A percentile compares a stretch with the other conserved stretches of the same genome.
Evolutionary conservation across 2,888 invertebrate species (phyloP).

Genomic region (Pachycephus smyrnensis): DNA sequence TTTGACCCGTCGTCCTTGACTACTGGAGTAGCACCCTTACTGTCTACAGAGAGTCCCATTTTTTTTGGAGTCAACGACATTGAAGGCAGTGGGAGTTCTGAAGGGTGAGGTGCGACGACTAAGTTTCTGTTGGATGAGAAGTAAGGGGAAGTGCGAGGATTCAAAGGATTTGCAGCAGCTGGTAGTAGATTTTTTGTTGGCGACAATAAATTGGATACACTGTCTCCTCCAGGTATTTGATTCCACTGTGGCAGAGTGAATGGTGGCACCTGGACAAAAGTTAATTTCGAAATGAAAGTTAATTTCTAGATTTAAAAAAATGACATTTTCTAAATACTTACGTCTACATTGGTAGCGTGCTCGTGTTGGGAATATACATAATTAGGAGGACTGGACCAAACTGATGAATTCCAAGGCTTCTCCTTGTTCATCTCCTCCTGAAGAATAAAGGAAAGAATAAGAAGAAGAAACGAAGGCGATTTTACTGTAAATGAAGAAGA

Average conservation of each 20-base stretch:
- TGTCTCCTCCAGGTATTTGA: slow-evolving; percentile 44
- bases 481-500: slow-evolving; percentile 22
- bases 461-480: not conserved
- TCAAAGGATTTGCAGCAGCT: slow-evolving; percentile 60
- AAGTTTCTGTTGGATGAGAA: slow-evolving; percentile 45
- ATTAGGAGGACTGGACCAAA: slow-evolving; percentile 59
- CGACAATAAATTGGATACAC: slow-evolving; percentile 52
- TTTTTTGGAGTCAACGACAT: slow-evolving; percentile 57
- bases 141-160: slow-evolving; percentile 58
- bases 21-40: not conserved
- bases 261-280: slow-evolving; percentile 51
- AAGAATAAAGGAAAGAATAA: slow-evolving; percentile 5
- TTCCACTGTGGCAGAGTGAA: slow-evolving; percentile 55
- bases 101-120: slow-evolving; percentile 64
- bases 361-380: slow-evolving; percentile 49
- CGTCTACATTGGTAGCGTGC: slow-evolving; percentile 52
- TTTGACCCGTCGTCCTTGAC: not conserved
- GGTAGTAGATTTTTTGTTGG: slow-evolving; percentile 59
- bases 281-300: slow-evolving; percentile 15
- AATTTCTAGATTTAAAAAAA: slow-evolving; percentile 1
- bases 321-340: slow-evolving; percentile 19
- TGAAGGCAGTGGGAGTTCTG: slow-evolving; percentile 61
- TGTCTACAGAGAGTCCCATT: not conserved
- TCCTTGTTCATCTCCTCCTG: slow-evolving; percentile 37
- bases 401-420: slow-evolving; percentile 55